Evolutionary conservation across 2,113 vertebrate genomes (phyloP).

Genomic region (Semnornis frantzii): DNA sequence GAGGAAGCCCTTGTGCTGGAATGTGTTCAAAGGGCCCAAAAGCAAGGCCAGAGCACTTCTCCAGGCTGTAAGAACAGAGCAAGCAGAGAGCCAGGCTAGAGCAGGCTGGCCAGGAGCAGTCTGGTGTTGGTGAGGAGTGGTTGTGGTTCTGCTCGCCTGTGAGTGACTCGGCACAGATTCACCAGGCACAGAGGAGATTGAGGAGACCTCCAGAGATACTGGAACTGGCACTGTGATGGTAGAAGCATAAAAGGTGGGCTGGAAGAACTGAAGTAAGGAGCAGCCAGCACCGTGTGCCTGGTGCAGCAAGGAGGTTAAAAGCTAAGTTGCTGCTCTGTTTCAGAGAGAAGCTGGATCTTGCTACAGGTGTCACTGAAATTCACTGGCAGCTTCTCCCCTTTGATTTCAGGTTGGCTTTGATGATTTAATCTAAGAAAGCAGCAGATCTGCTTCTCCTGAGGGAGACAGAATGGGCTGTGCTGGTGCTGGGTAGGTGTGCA

Average conservation of each 20-base stretch:
- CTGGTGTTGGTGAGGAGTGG: background rate
- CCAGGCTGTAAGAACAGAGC: background rate
- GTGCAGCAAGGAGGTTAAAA: background rate
- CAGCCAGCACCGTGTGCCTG: background rate
- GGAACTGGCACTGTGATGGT: background rate
- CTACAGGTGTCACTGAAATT: background rate
- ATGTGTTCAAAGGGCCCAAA: background rate
- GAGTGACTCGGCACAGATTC: background rate
- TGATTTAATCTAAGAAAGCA: background rate
- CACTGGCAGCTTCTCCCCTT: background rate
- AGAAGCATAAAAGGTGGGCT: background rate
- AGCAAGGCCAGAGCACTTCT: background rate
- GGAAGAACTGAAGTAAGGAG: slow-evolving; percentile 12
- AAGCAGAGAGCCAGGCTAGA: background rate
- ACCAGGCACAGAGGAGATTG: background rate
- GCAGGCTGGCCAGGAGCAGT: background rate
- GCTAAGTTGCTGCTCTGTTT: background rate
- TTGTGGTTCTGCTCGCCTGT: background rate
- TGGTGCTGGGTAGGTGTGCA: background rate
- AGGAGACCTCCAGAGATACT: background rate
- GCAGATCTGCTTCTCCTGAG: background rate
- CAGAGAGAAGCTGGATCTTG: background rate
- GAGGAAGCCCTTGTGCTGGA: background rate
- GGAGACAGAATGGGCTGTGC: background rate
- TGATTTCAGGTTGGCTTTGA: slow-evolving; percentile 6